Evolutionary conservation across 2,888 invertebrate genomes (phyloP).

Genomic region (Trachelus troglodyta): DNA sequence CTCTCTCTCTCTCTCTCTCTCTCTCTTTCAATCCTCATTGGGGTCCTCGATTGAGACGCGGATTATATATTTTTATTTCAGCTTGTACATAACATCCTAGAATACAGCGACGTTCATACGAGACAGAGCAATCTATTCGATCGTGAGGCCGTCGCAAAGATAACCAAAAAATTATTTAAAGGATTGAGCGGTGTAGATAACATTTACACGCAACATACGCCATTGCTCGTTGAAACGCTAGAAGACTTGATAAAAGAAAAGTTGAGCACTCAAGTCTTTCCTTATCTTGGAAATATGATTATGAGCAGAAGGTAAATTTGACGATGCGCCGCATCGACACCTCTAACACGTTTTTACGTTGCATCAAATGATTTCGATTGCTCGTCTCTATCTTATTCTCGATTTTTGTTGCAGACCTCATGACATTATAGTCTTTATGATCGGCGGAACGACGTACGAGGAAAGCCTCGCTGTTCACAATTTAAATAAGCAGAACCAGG

Average conservation of each 20-base stretch:
- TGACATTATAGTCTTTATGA: constrained; percentile 95
- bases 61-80: constrained; percentile 43
- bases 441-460: constrained; percentile 97
- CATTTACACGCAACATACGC: constrained; percentile 98
- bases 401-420: constrained; percentile 73
- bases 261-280: constrained; percentile 87
- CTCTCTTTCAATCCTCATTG: neutral
- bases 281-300: constrained; percentile 76
- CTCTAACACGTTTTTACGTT: neutral
- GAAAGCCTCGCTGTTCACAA: constrained; percentile 89
- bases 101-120: constrained; percentile 87
- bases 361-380: neutral
- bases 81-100: constrained; percentile 76
- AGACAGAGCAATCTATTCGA: constrained; percentile 88
- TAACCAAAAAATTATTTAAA: constrained; percentile 91
- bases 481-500: constrained; percentile 80
- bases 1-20: too few species aligned
- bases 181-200: constrained; percentile 97
- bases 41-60: neutral
- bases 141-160: constrained; percentile 85
- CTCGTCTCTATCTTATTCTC: neutral
- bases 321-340: neutral
- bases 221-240: constrained; percentile 86
- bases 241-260: constrained; percentile 92
- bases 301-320: constrained; percentile 67